Percentiles rank a stretch among this genome's conserved stretches.
Evolutionary conservation across 2,113 vertebrate genomes (phyloP).

Genomic region (Muntiacus muntjak): DNA sequence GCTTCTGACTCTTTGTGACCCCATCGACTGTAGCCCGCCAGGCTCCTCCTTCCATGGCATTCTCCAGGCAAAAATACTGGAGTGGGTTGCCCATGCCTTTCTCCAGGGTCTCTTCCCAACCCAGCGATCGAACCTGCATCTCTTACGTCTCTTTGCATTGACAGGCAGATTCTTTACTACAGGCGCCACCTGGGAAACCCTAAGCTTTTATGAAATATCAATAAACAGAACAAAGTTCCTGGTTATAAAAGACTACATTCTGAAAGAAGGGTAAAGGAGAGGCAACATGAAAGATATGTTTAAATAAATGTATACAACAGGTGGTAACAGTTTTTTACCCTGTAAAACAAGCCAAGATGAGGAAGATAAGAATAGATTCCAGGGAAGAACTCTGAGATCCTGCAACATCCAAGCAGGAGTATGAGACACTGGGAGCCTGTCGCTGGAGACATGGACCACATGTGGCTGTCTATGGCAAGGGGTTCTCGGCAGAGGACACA

Average conservation of each 20-base stretch:
- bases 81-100: neutral
- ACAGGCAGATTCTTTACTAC: neutral
- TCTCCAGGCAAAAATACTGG: neutral
- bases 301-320: neutral
- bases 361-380: neutral
- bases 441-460: neutral
- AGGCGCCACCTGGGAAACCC: neutral
- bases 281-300: neutral
- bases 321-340: neutral
- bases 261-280: neutral
- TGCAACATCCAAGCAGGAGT: neutral
- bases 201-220: neutral
- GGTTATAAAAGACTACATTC: neutral
- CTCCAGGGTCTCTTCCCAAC: neutral
- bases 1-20: neutral
- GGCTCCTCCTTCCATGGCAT: neutral
- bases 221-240: neutral
- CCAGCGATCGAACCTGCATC: neutral
- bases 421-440: neutral
- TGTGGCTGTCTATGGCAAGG: neutral
- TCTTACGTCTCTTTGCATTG: neutral
- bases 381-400: neutral
- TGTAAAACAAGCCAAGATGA: neutral
- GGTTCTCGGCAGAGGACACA: neutral
- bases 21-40: neutral